A percentile compares a stretch with the other conserved stretches of the same genome.
Evolutionary conservation across 2,888 invertebrate species (phyloP).

Genomic region (Parelbella ahira): DNA sequence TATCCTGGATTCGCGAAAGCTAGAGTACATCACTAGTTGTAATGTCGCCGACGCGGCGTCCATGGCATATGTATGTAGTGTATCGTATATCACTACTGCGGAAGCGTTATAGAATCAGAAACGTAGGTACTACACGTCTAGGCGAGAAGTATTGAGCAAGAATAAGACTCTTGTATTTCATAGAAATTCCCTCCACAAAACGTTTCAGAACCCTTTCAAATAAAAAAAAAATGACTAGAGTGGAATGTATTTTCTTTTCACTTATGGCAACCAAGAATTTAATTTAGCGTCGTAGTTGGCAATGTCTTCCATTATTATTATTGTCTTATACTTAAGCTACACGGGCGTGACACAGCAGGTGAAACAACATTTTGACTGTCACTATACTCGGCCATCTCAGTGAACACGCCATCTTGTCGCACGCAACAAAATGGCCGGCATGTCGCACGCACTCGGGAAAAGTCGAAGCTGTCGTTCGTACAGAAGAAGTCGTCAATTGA

Average conservation of each 20-base stretch:
- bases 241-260: conserved; percentile 65
- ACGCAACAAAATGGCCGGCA: conserved; percentile 29
- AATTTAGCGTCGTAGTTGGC: conserved; percentile 61
- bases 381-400: conserved; percentile 24
- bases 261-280: conserved; percentile 51
- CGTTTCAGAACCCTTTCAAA: conserved; percentile 32
- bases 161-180: conserved; percentile 48
- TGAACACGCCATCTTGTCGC: conserved; percentile 23
- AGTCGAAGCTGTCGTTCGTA: too few relatives aligned
- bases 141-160: conserved; percentile 75
- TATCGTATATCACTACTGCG: conserved; percentile 72
- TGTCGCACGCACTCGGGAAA: too few relatives aligned
- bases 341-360: conserved; percentile 39
- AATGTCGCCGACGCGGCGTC: conserved; percentile 43
- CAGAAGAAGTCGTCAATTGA: conserved; percentile 40
- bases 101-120: conserved; percentile 49
- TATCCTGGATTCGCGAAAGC: conserved; percentile 59
- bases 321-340: conserved; percentile 73
- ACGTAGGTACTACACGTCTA: conserved; percentile 54
- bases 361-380: conserved; percentile 36
- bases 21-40: conserved; percentile 44
- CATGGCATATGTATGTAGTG: conserved; percentile 50
- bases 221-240: conserved; percentile 65
- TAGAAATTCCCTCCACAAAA: conserved; percentile 44
- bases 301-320: conserved; percentile 61